phyloP scores from a whole-genome alignment of 2,888 invertebrate species.

The Nasonovia ribisnigri region DNA sequence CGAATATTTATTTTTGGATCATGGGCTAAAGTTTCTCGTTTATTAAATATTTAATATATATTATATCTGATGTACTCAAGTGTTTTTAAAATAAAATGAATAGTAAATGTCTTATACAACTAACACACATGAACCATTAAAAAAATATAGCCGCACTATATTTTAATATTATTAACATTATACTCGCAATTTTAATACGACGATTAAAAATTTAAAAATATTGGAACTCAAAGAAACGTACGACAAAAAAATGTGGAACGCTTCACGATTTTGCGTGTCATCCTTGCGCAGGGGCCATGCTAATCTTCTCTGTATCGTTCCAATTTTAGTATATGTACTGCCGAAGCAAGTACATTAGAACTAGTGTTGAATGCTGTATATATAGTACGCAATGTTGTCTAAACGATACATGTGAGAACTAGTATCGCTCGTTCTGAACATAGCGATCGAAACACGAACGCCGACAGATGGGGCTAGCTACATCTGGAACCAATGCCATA shows the following conservation, averaged over 20 bases:
- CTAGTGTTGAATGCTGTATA: rapidly evolving
- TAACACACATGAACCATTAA: too few species aligned
- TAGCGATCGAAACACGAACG: background rate
- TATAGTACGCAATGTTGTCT: background rate
- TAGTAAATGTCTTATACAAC: too few species aligned
- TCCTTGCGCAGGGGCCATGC: slow-evolving; percentile 20
- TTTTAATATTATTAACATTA: too few species aligned
- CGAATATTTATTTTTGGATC: too few species aligned
- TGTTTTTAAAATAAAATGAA: too few species aligned
- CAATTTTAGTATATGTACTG: slow-evolving; percentile 16
- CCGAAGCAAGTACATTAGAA: background rate
- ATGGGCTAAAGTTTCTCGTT: too few species aligned
- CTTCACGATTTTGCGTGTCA: slow-evolving; percentile 20
- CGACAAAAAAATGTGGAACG: background rate
- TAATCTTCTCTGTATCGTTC: slow-evolving; percentile 20
- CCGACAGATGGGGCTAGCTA: background rate
- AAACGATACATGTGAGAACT: background rate
- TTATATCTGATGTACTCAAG: too few species aligned
- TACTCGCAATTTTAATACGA: too few species aligned
- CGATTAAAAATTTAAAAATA: background rate
- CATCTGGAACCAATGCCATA: background rate
- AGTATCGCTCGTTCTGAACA: background rate
- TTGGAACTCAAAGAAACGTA: background rate
- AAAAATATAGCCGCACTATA: too few species aligned
- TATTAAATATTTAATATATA: too few species aligned